Conservation (phyloP, 2,888 invertebrate species). For the Epinotia nisella region DNA sequence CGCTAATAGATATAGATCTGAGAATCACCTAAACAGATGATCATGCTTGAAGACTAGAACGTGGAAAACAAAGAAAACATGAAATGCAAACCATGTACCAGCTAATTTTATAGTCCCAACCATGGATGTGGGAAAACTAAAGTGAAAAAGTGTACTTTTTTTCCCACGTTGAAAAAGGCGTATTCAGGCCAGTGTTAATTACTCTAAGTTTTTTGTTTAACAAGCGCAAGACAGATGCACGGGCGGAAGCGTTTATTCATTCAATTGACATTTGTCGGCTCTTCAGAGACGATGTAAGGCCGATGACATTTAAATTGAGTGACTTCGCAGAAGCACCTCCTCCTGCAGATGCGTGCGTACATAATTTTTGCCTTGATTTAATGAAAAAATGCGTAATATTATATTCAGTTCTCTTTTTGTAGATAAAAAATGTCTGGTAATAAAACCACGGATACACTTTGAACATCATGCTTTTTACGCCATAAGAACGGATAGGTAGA, state of each 20-base stretch:
- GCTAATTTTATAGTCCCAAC: not conserved
- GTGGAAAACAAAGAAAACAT: not conserved
- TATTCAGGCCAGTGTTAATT: constrained; percentile 28
- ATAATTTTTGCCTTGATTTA: not conserved
- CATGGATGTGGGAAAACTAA: constrained; percentile 1
- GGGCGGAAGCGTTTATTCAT: constrained; percentile 38
- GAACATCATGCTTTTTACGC: too few relatives aligned
- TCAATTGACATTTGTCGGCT: constrained; percentile 42
- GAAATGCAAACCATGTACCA: not conserved
- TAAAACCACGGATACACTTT: not conserved
- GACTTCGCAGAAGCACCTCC: constrained; percentile 8
- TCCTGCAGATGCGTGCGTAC: not conserved
- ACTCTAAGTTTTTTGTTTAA: constrained; percentile 32
- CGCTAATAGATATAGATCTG: not conserved
- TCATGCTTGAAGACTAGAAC: not conserved
- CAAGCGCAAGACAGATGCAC: constrained; percentile 34
- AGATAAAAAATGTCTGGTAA: not conserved
- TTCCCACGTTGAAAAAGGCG: constrained; percentile 17
- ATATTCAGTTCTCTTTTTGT: not conserved
- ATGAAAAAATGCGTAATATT: not conserved
- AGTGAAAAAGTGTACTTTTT: not conserved
- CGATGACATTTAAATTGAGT: constrained; percentile 23
- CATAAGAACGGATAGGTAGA: too few relatives aligned
- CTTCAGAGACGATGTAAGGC: constrained; percentile 29
- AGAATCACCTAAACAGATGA: not conserved